phyloP scores from a whole-genome alignment of 1,140 invertebrate genomes.

The Cyrtorhinus lividipennis region DNA sequence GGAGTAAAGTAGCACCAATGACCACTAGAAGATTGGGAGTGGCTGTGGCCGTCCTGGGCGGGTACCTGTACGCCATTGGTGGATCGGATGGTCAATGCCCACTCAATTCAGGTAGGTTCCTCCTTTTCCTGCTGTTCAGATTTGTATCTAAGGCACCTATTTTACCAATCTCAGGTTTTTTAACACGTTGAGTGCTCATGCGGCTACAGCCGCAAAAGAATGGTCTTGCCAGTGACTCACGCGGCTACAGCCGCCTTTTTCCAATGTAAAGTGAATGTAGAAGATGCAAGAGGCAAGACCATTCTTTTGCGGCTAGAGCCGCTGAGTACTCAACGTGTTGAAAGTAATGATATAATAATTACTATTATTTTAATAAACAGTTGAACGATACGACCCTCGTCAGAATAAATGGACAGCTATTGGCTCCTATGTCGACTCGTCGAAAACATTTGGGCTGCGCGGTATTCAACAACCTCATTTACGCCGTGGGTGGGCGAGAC shows the following conservation, averaged over 20 bases:
- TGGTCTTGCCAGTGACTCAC: too few species aligned
- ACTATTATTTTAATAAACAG: too few species aligned
- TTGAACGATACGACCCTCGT: conserved; percentile 88
- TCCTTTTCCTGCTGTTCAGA: too few species aligned
- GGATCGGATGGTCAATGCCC: conserved; percentile 95
- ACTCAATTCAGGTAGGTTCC: conserved; percentile 75
- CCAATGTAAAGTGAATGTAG: too few species aligned
- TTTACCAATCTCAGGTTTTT: too few species aligned
- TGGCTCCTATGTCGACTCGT: conserved; percentile 91
- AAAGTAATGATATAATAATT: conserved; percentile 6
- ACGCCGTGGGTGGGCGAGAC: conserved; percentile 89
- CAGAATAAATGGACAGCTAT: conserved; percentile 92
- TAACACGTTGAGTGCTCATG: too few species aligned
- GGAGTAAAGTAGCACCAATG: conserved; percentile 95
- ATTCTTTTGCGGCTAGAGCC: too few species aligned
- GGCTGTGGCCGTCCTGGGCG: conserved; percentile 91
- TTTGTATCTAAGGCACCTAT: too few species aligned
- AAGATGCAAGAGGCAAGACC: too few species aligned
- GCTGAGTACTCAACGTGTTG: not conserved
- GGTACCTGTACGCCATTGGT: conserved; percentile 91
- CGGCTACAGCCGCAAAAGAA: too few species aligned
- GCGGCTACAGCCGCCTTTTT: too few species aligned
- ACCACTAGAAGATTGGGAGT: conserved; percentile 88
- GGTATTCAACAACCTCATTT: conserved; percentile 96
- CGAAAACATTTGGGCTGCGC: conserved; percentile 97